Evolutionary conservation across 2,888 invertebrate species (phyloP).

Genomic region (Molorchus minor): DNA sequence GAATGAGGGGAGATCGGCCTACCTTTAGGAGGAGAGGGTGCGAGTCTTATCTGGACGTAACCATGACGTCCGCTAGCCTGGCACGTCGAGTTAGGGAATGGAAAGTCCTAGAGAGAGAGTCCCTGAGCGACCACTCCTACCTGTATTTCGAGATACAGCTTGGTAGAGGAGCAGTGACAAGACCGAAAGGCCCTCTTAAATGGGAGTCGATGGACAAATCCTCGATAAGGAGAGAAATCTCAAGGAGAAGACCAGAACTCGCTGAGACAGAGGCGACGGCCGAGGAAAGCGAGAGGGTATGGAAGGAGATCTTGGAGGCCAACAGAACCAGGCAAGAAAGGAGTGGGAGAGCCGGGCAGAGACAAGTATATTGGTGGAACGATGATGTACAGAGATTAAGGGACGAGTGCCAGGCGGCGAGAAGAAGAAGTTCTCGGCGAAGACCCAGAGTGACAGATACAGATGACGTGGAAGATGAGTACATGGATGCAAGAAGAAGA

Average conservation of each 20-base stretch:
- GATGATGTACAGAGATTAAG: too few species aligned
- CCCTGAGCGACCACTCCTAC: constrained; percentile 16
- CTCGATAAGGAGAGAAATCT: not conserved
- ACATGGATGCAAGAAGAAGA: constrained; percentile 2
- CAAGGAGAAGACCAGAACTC: not conserved
- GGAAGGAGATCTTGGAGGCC: too few species aligned
- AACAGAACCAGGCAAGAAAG: too few species aligned
- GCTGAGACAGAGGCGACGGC: not conserved
- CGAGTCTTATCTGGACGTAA: constrained; percentile 19
- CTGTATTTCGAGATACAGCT: constrained; percentile 3
- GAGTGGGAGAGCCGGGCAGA: too few species aligned
- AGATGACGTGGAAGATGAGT: not conserved
- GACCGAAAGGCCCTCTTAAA: not conserved
- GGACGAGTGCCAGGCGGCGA: too few species aligned
- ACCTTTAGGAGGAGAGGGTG: constrained; percentile 9
- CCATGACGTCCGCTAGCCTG: constrained; percentile 1
- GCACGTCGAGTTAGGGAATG: not conserved
- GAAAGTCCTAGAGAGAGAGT: constrained; percentile 21
- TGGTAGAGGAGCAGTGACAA: not conserved
- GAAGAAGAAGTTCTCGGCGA: too few species aligned
- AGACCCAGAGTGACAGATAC: too few species aligned
- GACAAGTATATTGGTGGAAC: too few species aligned
- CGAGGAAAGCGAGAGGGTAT: not conserved
- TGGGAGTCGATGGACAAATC: not conserved
- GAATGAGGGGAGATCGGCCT: not conserved